Conservation (phyloP, 2,888 invertebrate species). For the Fragum sueziense region DNA sequence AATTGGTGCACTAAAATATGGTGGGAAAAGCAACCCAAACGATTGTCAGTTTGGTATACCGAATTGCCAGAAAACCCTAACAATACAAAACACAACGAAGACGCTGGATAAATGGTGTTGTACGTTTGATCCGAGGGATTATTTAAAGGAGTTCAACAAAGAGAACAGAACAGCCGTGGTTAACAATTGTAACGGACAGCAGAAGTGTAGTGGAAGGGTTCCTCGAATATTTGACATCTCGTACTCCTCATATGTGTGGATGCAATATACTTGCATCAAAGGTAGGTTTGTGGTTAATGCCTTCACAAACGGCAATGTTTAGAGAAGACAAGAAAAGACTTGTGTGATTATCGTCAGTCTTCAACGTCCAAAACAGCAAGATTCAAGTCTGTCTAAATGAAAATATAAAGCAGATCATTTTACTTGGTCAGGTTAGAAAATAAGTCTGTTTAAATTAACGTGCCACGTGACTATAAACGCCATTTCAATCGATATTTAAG, state of each 20-base stretch:
- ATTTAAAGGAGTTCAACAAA: conserved; percentile 37
- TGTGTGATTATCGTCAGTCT: not conserved
- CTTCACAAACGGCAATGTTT: not conserved
- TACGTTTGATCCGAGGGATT: conserved; percentile 33
- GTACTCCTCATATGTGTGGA: conserved; percentile 45
- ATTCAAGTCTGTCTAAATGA: not conserved
- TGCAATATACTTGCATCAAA: conserved; percentile 43
- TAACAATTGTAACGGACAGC: conserved; percentile 35
- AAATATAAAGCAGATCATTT: not conserved
- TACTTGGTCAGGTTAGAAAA: too few species aligned
- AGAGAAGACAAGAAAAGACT: not conserved
- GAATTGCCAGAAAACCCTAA: conserved; percentile 23
- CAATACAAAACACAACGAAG: not conserved
- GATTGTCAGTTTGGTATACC: conserved; percentile 41
- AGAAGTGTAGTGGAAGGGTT: conserved; percentile 38
- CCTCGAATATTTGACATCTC: conserved; percentile 28
- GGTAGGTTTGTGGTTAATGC: conserved; percentile 32
- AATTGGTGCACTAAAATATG: conserved; percentile 44
- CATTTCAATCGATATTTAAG: too few species aligned
- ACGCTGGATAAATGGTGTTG: conserved; percentile 29
- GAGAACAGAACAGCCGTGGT: conserved; percentile 29
- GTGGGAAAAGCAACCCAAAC: conserved; percentile 15
- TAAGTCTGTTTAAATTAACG: too few species aligned
- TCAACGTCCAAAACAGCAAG: not conserved
- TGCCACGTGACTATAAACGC: too few species aligned